phyloP scores from a whole-genome alignment of 1,140 invertebrate genomes.

The Hermetia illucens region DNA sequence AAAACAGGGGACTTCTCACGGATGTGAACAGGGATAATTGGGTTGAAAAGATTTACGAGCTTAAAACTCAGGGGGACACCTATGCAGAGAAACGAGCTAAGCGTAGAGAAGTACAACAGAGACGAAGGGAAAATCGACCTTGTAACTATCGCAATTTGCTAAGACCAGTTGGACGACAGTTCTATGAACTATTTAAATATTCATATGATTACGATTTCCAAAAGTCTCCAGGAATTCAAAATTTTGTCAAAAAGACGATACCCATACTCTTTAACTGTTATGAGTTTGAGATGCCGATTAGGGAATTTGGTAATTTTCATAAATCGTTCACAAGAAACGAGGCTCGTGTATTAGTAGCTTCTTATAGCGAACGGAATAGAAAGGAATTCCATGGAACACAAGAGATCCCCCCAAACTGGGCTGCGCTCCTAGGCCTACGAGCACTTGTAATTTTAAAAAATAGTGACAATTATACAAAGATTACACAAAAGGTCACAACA shows the following conservation, averaged over 20 bases:
- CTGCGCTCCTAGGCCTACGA: conserved; percentile 21
- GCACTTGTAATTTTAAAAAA: conserved; percentile 15
- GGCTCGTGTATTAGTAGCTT: conserved; percentile 7
- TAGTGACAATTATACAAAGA: not conserved
- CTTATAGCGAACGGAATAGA: too few species aligned
- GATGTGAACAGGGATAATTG: conserved; percentile 19
- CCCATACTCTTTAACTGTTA: too few species aligned
- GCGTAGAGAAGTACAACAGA: not conserved
- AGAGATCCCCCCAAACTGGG: conserved; percentile 22
- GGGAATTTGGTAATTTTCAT: not conserved
- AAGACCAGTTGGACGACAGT: conserved; percentile 2
- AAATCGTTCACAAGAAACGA: conserved; percentile 4
- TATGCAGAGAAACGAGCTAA: conserved; percentile 1
- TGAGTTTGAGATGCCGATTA: conserved; percentile 7
- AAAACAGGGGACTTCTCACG: conserved; percentile 6
- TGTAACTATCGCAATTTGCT: conserved; percentile 3
- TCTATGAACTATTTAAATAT: conserved; percentile 20
- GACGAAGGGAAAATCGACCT: conserved; percentile 4
- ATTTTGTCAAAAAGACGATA: too few species aligned
- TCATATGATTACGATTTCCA: conserved; percentile 21
- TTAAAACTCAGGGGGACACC: conserved; percentile 13
- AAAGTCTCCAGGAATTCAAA: too few species aligned
- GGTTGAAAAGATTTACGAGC: conserved; percentile 15
- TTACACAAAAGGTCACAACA: not conserved
- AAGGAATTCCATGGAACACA: too few species aligned